Evolutionary conservation across 1,140 invertebrate genomes (phyloP), one percentile per base, ranked within the genome.

Genomic region (Parasteatoda tepidariorum): DNA sequence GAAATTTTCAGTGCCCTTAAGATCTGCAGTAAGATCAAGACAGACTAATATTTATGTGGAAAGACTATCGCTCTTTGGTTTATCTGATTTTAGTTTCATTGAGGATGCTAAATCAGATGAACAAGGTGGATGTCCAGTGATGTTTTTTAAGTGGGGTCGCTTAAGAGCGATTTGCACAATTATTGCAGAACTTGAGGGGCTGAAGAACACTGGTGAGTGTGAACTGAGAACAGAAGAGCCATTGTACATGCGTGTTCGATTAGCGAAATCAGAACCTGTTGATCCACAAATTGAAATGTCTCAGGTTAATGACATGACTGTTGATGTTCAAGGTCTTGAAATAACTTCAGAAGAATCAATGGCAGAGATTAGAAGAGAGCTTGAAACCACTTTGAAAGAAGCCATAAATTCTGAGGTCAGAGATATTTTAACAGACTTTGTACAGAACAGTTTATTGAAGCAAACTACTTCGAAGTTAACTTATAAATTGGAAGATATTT

Each of bases 281-380:
- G n/a, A 30, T 26, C 62, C 54, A 26, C 22, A 79, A 9, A 59
- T 79, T 2, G 48, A 79, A 34, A 78, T 78, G 74, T 38, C 61
- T 0, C 7, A 31, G 5, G 74, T 64, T 4, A 34, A 59, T 9
- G 62, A 78, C 1, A 61, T 48, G 2, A 78, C n/a, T 0, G 61
- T 78, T n/a, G n/a, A 22, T 0, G 15, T 78, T 15, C 34, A 48
- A 38, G 74, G 38, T 30, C 13, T 78, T 2, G 74, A 66, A 2
- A 38, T 7, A 13, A n/a, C 54, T 11, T 7, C 34, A 2, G 9
- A 30, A 0, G 73, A 75, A 18, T n/a, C 24, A 2, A 38, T 7
- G 1, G 22, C 26, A 1, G n/a, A 31, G 4, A 78, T 75, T 3
- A 48, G 24, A 3, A 26, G 31, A 0, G 24, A 62, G 7, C n/a